Base-by-base conservation (phyloP, 1,140 invertebrate genomes). In the Halotydeus destructor region DNA sequence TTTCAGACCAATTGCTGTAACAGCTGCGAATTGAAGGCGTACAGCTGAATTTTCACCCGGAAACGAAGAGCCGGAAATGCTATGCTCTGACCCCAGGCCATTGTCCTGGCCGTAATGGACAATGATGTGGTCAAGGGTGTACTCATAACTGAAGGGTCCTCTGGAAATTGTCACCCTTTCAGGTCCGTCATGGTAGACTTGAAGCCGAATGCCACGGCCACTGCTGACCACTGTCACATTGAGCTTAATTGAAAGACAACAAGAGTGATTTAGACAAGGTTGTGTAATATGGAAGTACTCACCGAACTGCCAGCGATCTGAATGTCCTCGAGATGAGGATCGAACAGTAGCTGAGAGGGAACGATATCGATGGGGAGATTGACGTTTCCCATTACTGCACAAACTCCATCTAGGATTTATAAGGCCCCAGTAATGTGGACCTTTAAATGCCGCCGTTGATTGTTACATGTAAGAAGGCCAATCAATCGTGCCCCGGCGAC, bases 391-490 rank as follows among this genome's bases (percentile, higher is more conserved):
- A 57, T 83, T 82, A 54, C 74, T 81, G 65, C 89, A 97, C 65
- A 96, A 74, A 53, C 74, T 77, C 89, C 89, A 96, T 57, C 91
- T 80, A 0, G 82, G 82, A 66, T 94, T 91, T 58, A 94, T 79
- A 44, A 91, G 67, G 31, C 88, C 88, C 89, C 88, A 94, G 64
- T 88, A 94, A 41, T 77, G 75, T 28, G 88, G 84, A 63, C 88
- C 88, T 93, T n/a, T n/a, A n/a, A n/a, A n/a, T n/a, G n/a, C n/a
- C n/a, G n/a, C n/a, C n/a, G n/a, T n/a, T n/a, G n/a, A n/a, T n/a
- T n/a, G n/a, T n/a, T n/a, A n/a, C n/a, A n/a, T n/a, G n/a, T n/a
- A n/a, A n/a, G n/a, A n/a, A n/a, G n/a, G n/a, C n/a, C n/a, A n/a
- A n/a, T n/a, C n/a, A n/a, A n/a, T n/a, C n/a, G n/a, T n/a, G n/a